Evolutionary conservation across 2,113 vertebrate genomes (phyloP), one percentile per base, ranked within the genome.

Genomic region (Salvelinus namaycush): DNA sequence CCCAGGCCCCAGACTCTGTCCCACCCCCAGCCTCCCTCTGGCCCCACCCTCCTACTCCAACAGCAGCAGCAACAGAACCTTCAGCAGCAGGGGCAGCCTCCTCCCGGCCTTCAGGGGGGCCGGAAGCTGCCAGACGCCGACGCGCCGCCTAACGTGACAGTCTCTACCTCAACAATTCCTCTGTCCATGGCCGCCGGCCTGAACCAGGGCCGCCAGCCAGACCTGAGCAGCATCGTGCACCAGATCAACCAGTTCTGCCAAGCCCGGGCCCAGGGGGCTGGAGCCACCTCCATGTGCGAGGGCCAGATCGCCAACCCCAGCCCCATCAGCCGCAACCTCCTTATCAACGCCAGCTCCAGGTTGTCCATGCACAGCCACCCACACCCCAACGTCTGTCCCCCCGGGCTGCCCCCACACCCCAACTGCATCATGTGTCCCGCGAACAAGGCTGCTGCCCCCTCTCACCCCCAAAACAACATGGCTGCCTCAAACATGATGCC

Each of bases 91-190:
- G 94, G 86, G 90, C 94, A 95, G 90, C 94, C 90, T 62, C 92
- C 92, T 1, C 81, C 86, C 7, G 92, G 93, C 85, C 89, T 95
- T 87, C 96, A 96, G 81, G 96, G 95, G 87, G 90, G 93, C 89
- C 93, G 96, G 84, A 97, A 98, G 95, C 94, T 97, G 92, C 94
- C 96, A n/a, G 96, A 98, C 76, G 95, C 95, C 78, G 97, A 99
- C 11, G 97, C 94, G 54, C 98, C 97, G 80, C 98, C 98, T 84
- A 99, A 99, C 90, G 97, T 99, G 95, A 99, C 98, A 86, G 97
- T 99, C 94, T 99, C 98, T 99, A 99, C 98, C 98, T 99, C 98
- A 98, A 98, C 96, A 94, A 98, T 99, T 92, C 98, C 98, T 84
- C 97, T 98, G 83, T 98, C 98, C 77, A 98, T 99, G 98, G 97